Base-by-base conservation (phyloP, 2,888 invertebrate species). In the Icerya purchasi region DNA sequence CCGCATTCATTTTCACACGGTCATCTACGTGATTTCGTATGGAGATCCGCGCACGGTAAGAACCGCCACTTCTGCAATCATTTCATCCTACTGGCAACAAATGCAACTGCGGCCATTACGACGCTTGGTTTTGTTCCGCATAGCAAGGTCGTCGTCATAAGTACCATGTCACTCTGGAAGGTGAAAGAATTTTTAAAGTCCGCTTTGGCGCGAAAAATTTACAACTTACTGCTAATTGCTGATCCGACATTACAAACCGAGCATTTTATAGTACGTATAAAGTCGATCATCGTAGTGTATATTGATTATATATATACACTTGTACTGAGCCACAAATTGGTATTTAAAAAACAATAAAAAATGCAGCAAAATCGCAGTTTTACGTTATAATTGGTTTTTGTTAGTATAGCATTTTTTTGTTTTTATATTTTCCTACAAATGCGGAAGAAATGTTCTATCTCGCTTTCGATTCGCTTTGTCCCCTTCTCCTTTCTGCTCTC, bases 151-250 rank as follows among this genome's bases (percentile, higher is more conserved):
- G 73, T 86, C 1, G 69, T 86, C 1, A 73, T 85, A 0, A 78
- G 84, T 0, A 75, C 78, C 65, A 83, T 84, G 1, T 80, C 84
- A 0, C 83, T 83, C 66, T 86, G 84, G 84, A 78, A 80, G 23
- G 77, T 86, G 1, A 78, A 80, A 60, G 83, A 84, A 66, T 86
- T 83, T 71, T 68, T 86, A 20, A 71, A 76, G 1, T 77, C 78
- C 22, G 73, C 78, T 56, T 62, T 72, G 1, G 80, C 85, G 0
- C 78, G 80, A 66, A 76, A 76, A 68, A 81, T 84, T 67, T 75
- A 81, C 1, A 83, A 86, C 72, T 72, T 86, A 25, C 71, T 86
- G 58, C 76, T 86, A 1, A 0, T 86, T 60, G 79, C 54, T 10
- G 66, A 65, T 57, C 63, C 65, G 1, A 49, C 61, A 20, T 60